These are phyloP conservation scores for Danio albolineatus DNA, from an alignment of 2,797 vertebrate genomes.

Conservation along the genomic window DNA sequence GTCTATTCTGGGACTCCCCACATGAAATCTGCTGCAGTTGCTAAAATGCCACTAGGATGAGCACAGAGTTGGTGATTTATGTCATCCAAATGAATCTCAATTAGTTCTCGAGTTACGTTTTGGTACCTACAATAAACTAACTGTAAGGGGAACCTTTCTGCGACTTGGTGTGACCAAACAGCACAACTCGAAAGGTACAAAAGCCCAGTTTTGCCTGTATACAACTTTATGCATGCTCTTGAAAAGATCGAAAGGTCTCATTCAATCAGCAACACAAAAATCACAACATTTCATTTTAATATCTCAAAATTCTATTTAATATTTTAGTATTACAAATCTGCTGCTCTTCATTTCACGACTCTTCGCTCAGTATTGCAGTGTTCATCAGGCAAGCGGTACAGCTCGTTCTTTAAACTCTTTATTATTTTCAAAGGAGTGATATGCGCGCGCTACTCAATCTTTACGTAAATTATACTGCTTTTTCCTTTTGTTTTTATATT, in stretches of 20 bases:
- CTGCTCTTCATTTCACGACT: conserved; percentile 6
- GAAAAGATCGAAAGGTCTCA: neutral
- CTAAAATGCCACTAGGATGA: conserved; percentile 39
- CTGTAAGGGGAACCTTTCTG: neutral
- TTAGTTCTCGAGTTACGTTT: conserved; percentile 16
- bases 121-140: conserved; percentile 11
- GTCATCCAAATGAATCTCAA: conserved; percentile 42
- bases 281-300: conserved; percentile 27
- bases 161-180: neutral
- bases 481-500: conserved; percentile 1
- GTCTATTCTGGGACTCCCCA: conserved; percentile 60
- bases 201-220: neutral
- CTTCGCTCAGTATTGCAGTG: conserved; percentile 44
- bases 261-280: conserved; percentile 11
- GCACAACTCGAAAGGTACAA: neutral
- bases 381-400: conserved; percentile 35
- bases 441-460: conserved; percentile 44
- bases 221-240: conserved; percentile 21
- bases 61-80: conserved; percentile 46
- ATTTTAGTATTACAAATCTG: conserved; percentile 35
- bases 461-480: neutral
- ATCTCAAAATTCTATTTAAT: conserved; percentile 6
- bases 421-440: neutral
- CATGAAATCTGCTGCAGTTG: conserved; percentile 52
- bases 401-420: neutral